These are phyloP conservation scores for Scomberomorus guttatus DNA, from an alignment of 2,797 vertebrate species.

Conservation along the genomic window DNA sequence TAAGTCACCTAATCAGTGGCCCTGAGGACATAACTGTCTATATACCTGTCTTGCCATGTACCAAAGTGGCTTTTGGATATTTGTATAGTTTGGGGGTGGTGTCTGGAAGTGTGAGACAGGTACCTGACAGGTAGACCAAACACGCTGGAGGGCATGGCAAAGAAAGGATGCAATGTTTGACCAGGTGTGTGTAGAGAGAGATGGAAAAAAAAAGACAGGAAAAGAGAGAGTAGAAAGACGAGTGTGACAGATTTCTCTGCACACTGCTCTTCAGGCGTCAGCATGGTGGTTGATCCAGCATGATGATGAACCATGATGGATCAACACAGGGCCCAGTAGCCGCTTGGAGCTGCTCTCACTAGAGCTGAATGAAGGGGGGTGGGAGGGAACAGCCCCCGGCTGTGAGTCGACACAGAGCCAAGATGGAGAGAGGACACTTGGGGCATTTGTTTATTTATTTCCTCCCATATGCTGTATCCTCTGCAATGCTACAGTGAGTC, in stretches of 20 bases:
- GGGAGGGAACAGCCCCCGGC: conserved; percentile 63
- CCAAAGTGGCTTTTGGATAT: conserved; percentile 41
- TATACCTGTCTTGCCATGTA: conserved; percentile 41
- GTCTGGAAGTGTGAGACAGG: conserved; percentile 49
- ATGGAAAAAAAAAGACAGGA: conserved; percentile 15
- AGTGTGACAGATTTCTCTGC: conserved; percentile 69
- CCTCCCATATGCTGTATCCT: conserved; percentile 77
- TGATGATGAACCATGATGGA: conserved; percentile 76
- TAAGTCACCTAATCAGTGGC: conserved; percentile 57
- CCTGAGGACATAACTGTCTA: conserved; percentile 57
- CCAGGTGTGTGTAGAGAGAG: conserved; percentile 56
- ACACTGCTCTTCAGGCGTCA: conserved; percentile 56
- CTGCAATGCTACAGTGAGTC: conserved; percentile 79
- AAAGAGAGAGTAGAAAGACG: conserved; percentile 35
- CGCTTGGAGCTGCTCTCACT: conserved; percentile 70
- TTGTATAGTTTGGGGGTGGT: conserved; percentile 38
- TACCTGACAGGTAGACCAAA: conserved; percentile 60
- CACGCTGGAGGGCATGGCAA: conserved; percentile 68
- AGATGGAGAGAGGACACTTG: conserved; percentile 75
- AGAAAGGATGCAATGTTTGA: conserved; percentile 66
- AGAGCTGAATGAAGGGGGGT: conserved; percentile 45
- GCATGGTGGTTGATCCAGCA: conserved; percentile 62
- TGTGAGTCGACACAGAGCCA: conserved; percentile 62
- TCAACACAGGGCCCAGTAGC: conserved; percentile 58
- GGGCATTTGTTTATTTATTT: conserved; percentile 81